phyloP scores from a whole-genome alignment of 2,797 vertebrate genomes.

The Dendrocincla fuliginosa region DNA sequence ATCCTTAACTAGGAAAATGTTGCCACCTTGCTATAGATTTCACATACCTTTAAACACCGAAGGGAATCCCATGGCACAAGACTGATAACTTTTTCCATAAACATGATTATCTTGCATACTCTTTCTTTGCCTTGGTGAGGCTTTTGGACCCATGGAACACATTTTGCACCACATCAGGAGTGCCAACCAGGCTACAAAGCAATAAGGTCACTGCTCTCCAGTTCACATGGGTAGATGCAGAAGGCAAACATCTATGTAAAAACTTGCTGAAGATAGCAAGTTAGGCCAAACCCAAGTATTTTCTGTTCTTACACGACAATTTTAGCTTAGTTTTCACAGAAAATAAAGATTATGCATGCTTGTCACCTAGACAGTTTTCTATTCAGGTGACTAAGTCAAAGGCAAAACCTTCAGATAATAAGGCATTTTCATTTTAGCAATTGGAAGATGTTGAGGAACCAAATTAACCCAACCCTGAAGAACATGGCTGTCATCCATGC shows the following conservation, averaged over 20 bases:
- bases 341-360: not conserved
- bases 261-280: not conserved
- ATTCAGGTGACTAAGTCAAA: not conserved
- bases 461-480: not conserved
- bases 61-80: not conserved
- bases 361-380: not conserved
- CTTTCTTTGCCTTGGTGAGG: not conserved
- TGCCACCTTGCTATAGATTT: not conserved
- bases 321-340: not conserved
- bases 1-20: not conserved
- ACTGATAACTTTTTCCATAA: not conserved
- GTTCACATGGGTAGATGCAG: not conserved
- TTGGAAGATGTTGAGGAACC: not conserved
- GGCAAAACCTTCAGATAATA: not conserved
- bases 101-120: rapidly evolving
- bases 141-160: not conserved
- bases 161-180: not conserved
- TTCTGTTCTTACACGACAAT: not conserved
- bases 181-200: not conserved
- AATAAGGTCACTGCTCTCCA: not conserved
- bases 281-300: not conserved
- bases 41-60: not conserved
- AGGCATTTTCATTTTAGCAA: not conserved
- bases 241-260: not conserved
- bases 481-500: not conserved